Evolutionary conservation across 2,888 invertebrate genomes (phyloP).

Genomic region (Aporophyla lueneburgensis): DNA sequence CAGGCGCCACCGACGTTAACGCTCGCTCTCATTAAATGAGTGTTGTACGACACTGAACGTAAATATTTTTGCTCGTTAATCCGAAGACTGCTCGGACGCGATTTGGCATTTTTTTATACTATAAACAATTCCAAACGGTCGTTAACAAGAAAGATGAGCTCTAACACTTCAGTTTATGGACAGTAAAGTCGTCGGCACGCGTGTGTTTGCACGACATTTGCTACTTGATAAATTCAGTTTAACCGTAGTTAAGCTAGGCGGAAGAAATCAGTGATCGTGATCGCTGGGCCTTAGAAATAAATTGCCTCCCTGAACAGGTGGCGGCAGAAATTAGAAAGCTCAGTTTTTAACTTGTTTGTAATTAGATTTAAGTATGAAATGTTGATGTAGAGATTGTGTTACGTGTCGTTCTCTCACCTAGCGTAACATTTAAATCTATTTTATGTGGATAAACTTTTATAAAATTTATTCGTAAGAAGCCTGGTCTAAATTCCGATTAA

Average conservation of each 20-base stretch:
- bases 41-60: conserved; percentile 77
- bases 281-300: conserved; percentile 61
- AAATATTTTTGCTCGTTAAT: conserved; percentile 86
- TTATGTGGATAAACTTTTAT: conserved; percentile 12
- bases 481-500: conserved; percentile 57
- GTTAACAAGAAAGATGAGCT: conserved; percentile 91
- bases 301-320: conserved; percentile 68
- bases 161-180: conserved; percentile 88
- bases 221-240: conserved; percentile 78
- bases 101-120: conserved; percentile 86
- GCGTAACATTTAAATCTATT: conserved; percentile 10
- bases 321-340: conserved; percentile 60
- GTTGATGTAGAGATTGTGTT: conserved; percentile 25
- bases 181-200: conserved; percentile 88
- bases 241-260: conserved; percentile 67
- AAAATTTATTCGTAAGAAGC: conserved; percentile 47
- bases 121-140: conserved; percentile 88
- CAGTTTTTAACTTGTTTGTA: conserved; percentile 38
- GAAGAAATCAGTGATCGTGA: conserved; percentile 58
- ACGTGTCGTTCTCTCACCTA: conserved; percentile 23
- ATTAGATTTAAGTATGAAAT: conserved; percentile 33
- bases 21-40: conserved; percentile 70
- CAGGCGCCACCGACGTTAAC: conserved; percentile 65
- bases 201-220: conserved; percentile 78
- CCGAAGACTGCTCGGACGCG: conserved; percentile 77